Evolutionary conservation across 2,113 vertebrate genomes (phyloP).

Genomic region (Glareola pratincola): DNA sequence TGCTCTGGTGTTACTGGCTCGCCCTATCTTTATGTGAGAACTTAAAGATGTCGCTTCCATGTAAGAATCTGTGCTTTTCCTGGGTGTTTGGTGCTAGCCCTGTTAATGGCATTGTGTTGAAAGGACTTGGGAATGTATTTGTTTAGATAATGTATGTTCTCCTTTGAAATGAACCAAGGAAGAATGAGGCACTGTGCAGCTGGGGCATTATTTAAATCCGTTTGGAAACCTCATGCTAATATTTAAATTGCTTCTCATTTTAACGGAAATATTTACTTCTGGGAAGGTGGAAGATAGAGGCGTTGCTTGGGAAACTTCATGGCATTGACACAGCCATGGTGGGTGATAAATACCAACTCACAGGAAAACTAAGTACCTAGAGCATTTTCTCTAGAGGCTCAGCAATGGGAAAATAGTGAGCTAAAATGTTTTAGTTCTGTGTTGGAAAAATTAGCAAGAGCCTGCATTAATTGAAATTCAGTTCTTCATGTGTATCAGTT

Average conservation of each 20-base stretch:
- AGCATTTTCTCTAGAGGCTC: constrained; percentile 10
- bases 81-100: neutral
- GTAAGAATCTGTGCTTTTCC: neutral
- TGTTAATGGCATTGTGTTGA: neutral
- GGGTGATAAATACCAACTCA: neutral
- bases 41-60: fast-evolving
- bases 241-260: neutral
- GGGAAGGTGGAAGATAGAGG: neutral
- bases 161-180: neutral
- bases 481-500: constrained; percentile 53
- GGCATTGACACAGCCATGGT: neutral
- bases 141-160: neutral
- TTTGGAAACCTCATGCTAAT: neutral
- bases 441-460: constrained; percentile 50
- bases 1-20: fast-evolving
- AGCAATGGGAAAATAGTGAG: constrained; percentile 20
- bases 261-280: neutral
- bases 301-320: neutral
- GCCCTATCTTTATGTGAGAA: no score
- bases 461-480: constrained; percentile 57
- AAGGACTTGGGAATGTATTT: neutral
- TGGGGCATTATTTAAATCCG: neutral
- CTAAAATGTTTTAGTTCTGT: constrained; percentile 40
- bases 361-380: constrained; percentile 15
- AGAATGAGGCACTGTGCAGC: neutral